Evolutionary conservation across 2,888 invertebrate species (phyloP).

Genomic region (Noctua comes): DNA sequence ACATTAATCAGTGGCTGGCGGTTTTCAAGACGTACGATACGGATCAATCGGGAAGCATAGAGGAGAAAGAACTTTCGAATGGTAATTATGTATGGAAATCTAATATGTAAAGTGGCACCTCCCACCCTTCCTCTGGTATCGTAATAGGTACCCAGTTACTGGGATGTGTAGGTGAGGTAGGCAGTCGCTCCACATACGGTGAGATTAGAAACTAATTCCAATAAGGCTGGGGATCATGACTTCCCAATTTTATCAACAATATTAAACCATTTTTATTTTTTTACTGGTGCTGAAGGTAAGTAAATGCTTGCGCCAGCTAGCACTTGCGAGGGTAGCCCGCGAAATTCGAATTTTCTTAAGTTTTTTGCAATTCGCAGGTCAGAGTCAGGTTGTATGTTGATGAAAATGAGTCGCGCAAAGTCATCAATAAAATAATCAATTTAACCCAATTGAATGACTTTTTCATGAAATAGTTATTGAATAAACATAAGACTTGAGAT

Average conservation of each 20-base stretch:
- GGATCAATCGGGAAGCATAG: conserved; percentile 96
- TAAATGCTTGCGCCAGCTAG: no score
- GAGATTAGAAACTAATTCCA: not conserved
- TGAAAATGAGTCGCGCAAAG: no score
- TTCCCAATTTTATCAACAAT: not conserved
- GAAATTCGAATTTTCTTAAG: no score
- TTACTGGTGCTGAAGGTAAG: no score
- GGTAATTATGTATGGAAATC: conserved; percentile 84
- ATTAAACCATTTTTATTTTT: no score
- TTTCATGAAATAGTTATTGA: no score
- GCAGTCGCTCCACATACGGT: not conserved
- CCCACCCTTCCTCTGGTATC: not conserved
- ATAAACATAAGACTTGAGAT: no score
- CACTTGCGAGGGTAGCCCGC: no score
- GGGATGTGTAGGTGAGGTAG: not conserved
- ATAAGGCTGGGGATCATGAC: not conserved
- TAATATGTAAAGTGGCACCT: not conserved
- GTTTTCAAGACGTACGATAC: conserved; percentile 96
- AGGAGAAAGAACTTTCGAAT: conserved; percentile 94
- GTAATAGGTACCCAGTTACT: not conserved
- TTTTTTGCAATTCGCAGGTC: no score
- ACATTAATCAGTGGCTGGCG: conserved; percentile 96
- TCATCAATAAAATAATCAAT: no score
- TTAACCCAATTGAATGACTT: no score
- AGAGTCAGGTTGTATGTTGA: no score